phyloP scores from a whole-genome alignment of 2,113 vertebrate genomes.

The Narcine bancroftii region DNA sequence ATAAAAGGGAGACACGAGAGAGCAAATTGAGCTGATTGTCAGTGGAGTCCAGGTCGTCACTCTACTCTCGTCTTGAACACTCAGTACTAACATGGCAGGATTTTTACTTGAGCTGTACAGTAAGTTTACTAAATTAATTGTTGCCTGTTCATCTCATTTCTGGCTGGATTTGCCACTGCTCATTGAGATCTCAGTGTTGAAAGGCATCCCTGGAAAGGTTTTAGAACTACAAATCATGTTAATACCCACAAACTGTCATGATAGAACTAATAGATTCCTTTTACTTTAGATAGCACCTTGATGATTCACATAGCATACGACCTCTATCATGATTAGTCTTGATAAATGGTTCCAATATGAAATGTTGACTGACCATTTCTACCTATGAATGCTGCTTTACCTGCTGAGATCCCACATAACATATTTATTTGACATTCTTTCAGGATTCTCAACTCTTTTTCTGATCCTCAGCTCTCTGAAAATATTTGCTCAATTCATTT shows the following conservation, averaged over 20 bases:
- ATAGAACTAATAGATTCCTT: not conserved
- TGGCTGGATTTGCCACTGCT: not conserved
- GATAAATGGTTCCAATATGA: too few relatives aligned
- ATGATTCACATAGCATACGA: not conserved
- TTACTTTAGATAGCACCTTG: not conserved
- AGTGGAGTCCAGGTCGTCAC: not conserved
- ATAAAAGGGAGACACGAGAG: not conserved
- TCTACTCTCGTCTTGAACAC: not conserved
- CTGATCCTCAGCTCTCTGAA: too few relatives aligned
- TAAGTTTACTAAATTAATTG: not conserved
- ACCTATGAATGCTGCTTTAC: too few relatives aligned
- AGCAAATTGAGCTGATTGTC: not conserved
- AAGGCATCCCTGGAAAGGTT: not conserved
- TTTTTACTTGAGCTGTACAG: not conserved
- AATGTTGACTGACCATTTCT: too few relatives aligned
- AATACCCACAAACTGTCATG: not conserved
- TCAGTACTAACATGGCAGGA: not conserved
- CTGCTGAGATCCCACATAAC: too few relatives aligned
- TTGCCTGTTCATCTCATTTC: not conserved
- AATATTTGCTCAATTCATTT: not conserved
- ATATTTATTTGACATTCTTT: not conserved
- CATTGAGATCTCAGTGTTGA: not conserved
- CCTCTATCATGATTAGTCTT: too few relatives aligned
- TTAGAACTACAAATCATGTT: not conserved
- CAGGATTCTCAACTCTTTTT: not conserved